Evolutionary conservation across 1,140 invertebrate species (phyloP), one percentile per base, ranked within the genome.

Genomic region (Apis mellifera): DNA sequence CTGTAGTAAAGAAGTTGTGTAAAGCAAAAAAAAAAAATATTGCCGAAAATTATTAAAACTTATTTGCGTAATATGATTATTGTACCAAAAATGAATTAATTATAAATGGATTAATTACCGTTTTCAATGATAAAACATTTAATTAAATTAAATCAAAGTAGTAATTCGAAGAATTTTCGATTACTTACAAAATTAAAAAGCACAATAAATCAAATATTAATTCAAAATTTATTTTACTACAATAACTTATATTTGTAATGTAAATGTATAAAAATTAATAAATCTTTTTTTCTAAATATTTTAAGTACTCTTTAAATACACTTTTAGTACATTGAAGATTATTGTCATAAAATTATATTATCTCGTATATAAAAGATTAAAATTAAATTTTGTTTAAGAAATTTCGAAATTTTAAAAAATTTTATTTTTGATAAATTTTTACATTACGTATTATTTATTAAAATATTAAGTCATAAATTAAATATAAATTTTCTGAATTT

Each of bases 131-230:
- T 88, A 99, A 99, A 94, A 97, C 98, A 72, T 99, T 99, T 95
- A 99, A 98, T 81, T 96, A 99, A 96, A 98, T 99, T 93, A 99
- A 96, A 99, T 99, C 96, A 99, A 99, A 95, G 98, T 99, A 89
- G 99, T 99, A 95, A 99, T 95, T 99, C 88, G 99, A 99, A 83
- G 99, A 99, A 95, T 99, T 99, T 94, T 98, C 98, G 82, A 96
- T 99, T 82, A 99, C 99, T 76, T 99, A 99, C 96, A 99, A 99
- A 95, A 99, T 99, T 93, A 99, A 99, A 15, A 99, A 99, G 95
- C 99, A 99, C 94, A 99, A 99, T 96, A 96, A 99, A 92, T 99
- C 99, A 82, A 99, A 99, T 99, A 99, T 99, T 96, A 99, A 99
- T 94, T 99, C 99, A 77, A 96, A 99, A 95, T 99, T 99, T 95